Conservation (phyloP, 2,113 vertebrate species). For the Thamnophis sirtalis region DNA sequence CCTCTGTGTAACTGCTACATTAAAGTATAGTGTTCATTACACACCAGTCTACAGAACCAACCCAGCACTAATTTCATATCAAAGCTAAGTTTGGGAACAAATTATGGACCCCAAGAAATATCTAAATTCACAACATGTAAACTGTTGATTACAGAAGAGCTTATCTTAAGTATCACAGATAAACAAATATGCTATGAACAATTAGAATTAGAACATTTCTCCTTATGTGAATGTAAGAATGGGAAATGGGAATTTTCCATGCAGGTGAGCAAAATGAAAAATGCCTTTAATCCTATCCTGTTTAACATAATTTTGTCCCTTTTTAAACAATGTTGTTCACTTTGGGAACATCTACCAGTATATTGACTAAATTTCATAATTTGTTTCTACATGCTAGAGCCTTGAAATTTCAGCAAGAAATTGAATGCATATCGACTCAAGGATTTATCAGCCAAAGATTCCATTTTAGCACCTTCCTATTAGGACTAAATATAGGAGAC, state of each 20-base stretch:
- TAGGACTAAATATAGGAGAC: background rate
- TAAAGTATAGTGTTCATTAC: background rate
- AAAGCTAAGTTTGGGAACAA: background rate
- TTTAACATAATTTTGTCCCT: background rate
- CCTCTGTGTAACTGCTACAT: background rate
- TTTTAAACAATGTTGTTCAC: background rate
- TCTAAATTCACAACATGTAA: background rate
- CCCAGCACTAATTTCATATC: background rate
- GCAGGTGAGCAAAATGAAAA: background rate
- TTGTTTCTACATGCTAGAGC: background rate
- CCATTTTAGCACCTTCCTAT: background rate
- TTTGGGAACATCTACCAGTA: background rate
- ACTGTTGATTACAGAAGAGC: background rate
- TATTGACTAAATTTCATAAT: background rate
- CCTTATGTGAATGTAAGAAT: background rate
- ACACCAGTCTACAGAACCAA: constrained; percentile 15
- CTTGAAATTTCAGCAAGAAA: background rate
- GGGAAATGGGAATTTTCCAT: background rate
- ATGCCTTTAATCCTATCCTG: background rate
- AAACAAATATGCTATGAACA: background rate
- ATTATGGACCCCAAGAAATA: background rate
- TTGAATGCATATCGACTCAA: background rate
- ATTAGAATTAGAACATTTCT: background rate
- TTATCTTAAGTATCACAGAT: background rate
- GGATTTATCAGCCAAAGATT: background rate